Base-by-base conservation (phyloP, 1,140 invertebrate genomes). In the Neodiprion lecontei region DNA sequence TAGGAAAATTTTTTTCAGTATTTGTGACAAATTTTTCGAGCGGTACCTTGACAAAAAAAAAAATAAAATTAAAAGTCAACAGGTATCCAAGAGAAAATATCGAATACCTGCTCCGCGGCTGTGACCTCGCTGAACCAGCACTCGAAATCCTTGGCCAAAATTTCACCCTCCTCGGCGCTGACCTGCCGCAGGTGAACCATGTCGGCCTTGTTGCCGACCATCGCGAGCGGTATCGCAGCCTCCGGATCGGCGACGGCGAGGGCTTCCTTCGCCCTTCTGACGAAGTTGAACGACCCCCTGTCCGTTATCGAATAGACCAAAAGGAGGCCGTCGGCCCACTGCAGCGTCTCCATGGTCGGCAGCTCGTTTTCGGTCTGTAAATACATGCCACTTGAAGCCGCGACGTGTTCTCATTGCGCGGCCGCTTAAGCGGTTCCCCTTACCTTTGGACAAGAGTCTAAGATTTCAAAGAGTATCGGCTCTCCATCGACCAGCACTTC, bases 251-350 rank as follows among this genome's bases (percentile, higher is more conserved):
- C 83, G 69, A 92, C 91, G n/a, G 92, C 80, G 84, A 94, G 87
- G 80, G 92, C 86, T 87, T 94, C 90, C 89, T 95, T 90, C 8
- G 94, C 92, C 75, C 93, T 90, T 65, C 94, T 91, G 67, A 96
- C 92, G 81, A 94, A 97, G 84, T 95, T 95, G 86, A 98, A 97
- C 21, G 95, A 96, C 68, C 91, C 89, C 66, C 95, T 89, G 85
- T 98, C 96, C 0, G 95, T 97, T 79, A 98, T 97, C 47, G 96
- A 96, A 86, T 98, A 98, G 7, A 98, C 95, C 17, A 98, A 89
- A 28, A 97, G 90, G 67, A 97, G 89, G 5, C 95, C 96, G 85
- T 98, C 96, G 0, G 95, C 96, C 96, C 96, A 97, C 79, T 95
- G 92, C 8, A 96, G 88, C 67, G 93, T 91, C 66, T 97, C 96